Conservation (phyloP, 2,888 invertebrate genomes). For the Drosophila phalerata region DNA sequence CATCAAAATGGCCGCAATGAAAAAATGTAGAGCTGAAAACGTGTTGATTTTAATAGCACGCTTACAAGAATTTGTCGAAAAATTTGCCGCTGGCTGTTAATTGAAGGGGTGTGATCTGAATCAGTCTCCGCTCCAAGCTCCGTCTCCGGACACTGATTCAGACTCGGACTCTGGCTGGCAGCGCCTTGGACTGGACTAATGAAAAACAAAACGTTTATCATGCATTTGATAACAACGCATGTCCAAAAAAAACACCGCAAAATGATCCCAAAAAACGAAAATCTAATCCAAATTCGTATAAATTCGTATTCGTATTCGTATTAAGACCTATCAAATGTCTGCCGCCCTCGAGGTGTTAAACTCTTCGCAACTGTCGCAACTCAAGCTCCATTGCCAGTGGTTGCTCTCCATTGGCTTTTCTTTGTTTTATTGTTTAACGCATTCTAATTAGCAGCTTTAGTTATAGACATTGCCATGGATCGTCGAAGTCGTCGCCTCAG, state of each 20-base stretch:
- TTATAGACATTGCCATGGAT: slow-evolving; percentile 52
- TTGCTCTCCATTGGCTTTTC: slow-evolving; percentile 44
- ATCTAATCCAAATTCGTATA: slow-evolving; percentile 14
- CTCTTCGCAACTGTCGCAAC: slow-evolving; percentile 68
- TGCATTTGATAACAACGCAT: slow-evolving; percentile 73
- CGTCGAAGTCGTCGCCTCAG: slow-evolving; percentile 17
- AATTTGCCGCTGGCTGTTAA: slow-evolving; percentile 65
- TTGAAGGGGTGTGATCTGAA: slow-evolving; percentile 73
- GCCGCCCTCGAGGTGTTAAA: slow-evolving; percentile 68
- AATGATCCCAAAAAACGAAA: slow-evolving; percentile 8
- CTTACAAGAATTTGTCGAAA: slow-evolving; percentile 37
- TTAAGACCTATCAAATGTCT: slow-evolving; percentile 59
- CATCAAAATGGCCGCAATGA: slow-evolving; percentile 50
- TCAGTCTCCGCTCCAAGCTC: slow-evolving; percentile 7
- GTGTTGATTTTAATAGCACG: slow-evolving; percentile 35
- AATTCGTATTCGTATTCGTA: slow-evolving; percentile 11
- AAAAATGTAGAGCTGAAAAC: slow-evolving; percentile 1
- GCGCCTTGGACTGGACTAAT: slow-evolving; percentile 37
- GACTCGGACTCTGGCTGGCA: neutral
- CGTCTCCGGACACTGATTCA: neutral
- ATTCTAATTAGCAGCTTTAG: slow-evolving; percentile 77
- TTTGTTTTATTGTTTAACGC: slow-evolving; percentile 81
- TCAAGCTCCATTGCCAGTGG: neutral
- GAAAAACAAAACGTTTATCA: slow-evolving; percentile 81
- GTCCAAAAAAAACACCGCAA: slow-evolving; percentile 18